Percentiles rank a stretch among this genome's conserved stretches.
Evolutionary conservation across 2,113 vertebrate genomes (phyloP).

Genomic region (Corythoichthys intestinalis): DNA sequence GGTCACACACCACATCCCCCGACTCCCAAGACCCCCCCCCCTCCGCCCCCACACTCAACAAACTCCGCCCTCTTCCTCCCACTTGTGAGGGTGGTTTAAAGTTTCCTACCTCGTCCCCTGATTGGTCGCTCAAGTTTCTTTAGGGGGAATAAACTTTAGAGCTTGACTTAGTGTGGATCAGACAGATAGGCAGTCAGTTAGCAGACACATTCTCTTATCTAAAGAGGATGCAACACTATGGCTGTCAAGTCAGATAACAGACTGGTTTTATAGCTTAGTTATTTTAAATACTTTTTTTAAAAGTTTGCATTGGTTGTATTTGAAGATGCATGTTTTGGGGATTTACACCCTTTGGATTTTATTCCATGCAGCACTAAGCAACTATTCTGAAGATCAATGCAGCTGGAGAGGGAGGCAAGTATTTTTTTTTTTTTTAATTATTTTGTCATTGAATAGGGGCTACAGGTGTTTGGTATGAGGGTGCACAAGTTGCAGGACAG

Average conservation of each 20-base stretch:
- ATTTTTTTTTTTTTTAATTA: neutral
- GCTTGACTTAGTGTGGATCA: neutral
- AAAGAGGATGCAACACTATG: constrained; percentile 43
- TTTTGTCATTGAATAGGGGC: neutral
- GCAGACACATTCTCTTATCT: constrained; percentile 20
- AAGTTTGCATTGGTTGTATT: neutral
- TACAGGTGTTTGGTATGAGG: constrained; percentile 5
- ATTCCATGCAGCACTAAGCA: constrained; percentile 54
- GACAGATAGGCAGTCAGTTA: neutral
- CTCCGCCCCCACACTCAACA: neutral
- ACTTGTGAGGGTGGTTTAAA: constrained; percentile 69
- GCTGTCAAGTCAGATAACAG: constrained; percentile 24
- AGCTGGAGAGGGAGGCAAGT: constrained; percentile 86
- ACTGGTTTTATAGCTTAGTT: constrained; percentile 28
- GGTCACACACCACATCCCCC: constrained; percentile 17
- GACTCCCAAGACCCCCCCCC: neutral
- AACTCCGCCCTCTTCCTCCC: constrained; percentile 36
- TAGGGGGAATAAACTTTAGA: constrained; percentile 51
- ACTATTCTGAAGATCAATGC: constrained; percentile 79
- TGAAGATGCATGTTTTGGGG: constrained; percentile 50
- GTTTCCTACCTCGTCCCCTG: constrained; percentile 57
- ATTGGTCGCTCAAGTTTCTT: constrained; percentile 65
- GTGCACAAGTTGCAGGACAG: neutral
- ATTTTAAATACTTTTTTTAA: constrained; percentile 1
- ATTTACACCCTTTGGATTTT: constrained; percentile 68